These are phyloP conservation scores for Sebastes hubbsi DNA, from an alignment of 2,797 vertebrate genomes.

Conservation along the genomic window DNA sequence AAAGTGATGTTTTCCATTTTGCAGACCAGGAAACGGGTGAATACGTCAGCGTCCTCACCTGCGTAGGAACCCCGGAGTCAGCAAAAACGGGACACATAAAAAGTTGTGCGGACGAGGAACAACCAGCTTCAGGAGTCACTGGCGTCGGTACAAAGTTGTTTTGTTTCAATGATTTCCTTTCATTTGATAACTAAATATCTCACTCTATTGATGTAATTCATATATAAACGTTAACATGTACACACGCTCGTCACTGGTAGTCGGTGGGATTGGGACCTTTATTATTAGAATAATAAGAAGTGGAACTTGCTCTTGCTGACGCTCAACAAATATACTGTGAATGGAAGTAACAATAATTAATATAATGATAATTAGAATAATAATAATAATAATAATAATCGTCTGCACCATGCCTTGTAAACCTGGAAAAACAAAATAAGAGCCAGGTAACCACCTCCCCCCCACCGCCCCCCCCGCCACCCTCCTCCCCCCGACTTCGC, in stretches of 20 bases:
- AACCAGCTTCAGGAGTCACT: conserved; percentile 32
- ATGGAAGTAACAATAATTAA: conserved; percentile 82
- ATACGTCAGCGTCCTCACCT: conserved; percentile 17
- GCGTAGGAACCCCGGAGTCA: conserved; percentile 23
- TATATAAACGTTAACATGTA: conserved; percentile 79
- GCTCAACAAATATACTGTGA: conserved; percentile 86
- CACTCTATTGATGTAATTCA: conserved; percentile 79
- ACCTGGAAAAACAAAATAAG: conserved; percentile 86
- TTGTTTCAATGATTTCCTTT: conserved; percentile 55
- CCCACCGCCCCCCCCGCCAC: not conserved
- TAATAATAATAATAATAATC: conserved; percentile 63
- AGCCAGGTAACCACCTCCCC: conserved; percentile 33
- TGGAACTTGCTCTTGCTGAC: conserved; percentile 77
- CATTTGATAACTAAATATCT: conserved; percentile 81
- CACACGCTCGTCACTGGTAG: conserved; percentile 76
- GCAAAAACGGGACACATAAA: not conserved
- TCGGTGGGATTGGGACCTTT: conserved; percentile 78
- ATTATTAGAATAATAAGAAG: conserved; percentile 71
- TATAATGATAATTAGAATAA: conserved; percentile 77
- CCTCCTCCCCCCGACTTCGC: not conserved
- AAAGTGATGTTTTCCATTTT: not conserved
- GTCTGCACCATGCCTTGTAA: conserved; percentile 94
- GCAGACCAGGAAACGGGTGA: conserved; percentile 43
- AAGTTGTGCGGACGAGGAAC: not conserved
- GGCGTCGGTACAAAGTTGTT: conserved; percentile 56